Evolutionary conservation across 1,140 invertebrate species (phyloP).

Genomic region (Diabrotica undecimpunctata): DNA sequence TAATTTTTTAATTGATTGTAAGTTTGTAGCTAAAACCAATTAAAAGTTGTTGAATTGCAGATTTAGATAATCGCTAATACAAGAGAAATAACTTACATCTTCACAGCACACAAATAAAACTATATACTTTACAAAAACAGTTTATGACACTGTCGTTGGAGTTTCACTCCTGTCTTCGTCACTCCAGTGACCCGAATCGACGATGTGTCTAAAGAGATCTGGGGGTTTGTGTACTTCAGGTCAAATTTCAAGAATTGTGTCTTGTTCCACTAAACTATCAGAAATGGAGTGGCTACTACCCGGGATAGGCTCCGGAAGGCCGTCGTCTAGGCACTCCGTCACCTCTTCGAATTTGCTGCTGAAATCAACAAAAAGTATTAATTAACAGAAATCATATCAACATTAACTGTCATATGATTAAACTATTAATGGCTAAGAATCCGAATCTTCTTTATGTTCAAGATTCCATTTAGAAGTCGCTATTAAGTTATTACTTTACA

Average conservation of each 20-base stretch:
- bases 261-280: constrained; percentile 40
- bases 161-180: constrained; percentile 30
- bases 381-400: too few species aligned
- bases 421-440: too few species aligned
- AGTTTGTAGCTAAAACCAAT: too few species aligned
- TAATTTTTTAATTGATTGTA: too few species aligned
- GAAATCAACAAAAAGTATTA: constrained; percentile 25
- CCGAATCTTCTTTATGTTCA: too few species aligned
- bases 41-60: too few species aligned
- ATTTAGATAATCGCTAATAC: too few species aligned
- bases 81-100: too few species aligned
- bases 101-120: too few species aligned
- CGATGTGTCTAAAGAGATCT: constrained; percentile 39
- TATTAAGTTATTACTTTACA: too few species aligned
- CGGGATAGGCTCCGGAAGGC: constrained; percentile 43
- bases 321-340: constrained; percentile 44
- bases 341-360: constrained; percentile 45
- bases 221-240: constrained; percentile 37
- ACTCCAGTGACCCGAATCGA: constrained; percentile 42
- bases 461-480: too few species aligned
- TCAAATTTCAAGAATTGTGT: constrained; percentile 46
- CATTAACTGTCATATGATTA: too few species aligned
- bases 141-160: not conserved
- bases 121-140: not conserved
- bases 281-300: constrained; percentile 43